phyloP scores from a whole-genome alignment of 1,140 invertebrate species.

The Bombus consobrinus region DNA sequence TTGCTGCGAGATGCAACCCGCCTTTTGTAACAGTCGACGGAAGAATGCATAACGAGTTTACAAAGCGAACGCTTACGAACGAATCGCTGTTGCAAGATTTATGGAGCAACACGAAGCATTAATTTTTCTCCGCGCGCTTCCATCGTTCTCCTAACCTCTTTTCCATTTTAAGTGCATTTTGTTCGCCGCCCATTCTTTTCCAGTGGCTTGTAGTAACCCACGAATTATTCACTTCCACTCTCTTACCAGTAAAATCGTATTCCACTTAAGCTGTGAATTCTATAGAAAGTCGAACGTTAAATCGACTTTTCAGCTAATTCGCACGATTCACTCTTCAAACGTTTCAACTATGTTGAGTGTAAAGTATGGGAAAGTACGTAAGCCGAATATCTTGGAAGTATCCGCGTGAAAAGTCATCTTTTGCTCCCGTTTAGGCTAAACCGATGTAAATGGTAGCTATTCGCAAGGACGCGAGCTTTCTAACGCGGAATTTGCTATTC shows the following conservation, averaged over 20 bases:
- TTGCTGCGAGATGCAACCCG: slow-evolving; percentile 1
- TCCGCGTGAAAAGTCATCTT: slow-evolving; percentile 35
- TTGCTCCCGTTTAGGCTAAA: neutral
- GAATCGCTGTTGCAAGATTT: slow-evolving; percentile 21
- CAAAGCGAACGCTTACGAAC: slow-evolving; percentile 9
- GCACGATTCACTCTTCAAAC: neutral
- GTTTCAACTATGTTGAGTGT: neutral
- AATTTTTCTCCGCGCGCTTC: slow-evolving; percentile 6
- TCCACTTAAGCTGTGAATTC: neutral
- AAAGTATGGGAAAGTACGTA: neutral
- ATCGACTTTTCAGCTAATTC: slow-evolving; percentile 22
- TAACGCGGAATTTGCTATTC: slow-evolving; percentile 28
- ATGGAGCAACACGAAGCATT: slow-evolving; percentile 17
- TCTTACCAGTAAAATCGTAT: neutral
- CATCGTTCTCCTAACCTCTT: slow-evolving; percentile 16
- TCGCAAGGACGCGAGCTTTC: neutral
- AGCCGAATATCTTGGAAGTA: neutral
- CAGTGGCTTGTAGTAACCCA: too few species aligned
- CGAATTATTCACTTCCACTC: slow-evolving; percentile 5
- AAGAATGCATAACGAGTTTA: slow-evolving; percentile 7
- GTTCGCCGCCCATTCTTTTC: neutral
- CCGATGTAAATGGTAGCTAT: neutral
- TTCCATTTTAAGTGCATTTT: slow-evolving; percentile 12
- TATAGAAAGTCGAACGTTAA: slow-evolving; percentile 7
- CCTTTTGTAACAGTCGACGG: neutral